These are phyloP conservation scores for Tapirus terrestris DNA, from an alignment of 2,113 vertebrate species.

Conservation along the genomic window DNA sequence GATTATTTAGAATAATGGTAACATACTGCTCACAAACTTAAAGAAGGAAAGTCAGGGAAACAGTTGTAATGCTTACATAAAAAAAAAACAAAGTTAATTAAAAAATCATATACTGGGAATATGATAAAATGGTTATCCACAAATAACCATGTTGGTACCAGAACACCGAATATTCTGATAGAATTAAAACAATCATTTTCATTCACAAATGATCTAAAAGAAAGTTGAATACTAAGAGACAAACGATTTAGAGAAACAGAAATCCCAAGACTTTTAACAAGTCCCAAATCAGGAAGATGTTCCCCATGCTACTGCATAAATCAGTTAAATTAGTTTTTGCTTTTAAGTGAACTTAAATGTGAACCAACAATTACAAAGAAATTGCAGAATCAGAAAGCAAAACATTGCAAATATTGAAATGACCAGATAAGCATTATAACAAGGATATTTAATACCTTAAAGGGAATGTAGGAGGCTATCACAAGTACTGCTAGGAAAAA, in stretches of 20 bases:
- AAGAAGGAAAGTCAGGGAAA: not conserved
- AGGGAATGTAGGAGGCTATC: not conserved
- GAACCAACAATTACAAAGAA: not conserved
- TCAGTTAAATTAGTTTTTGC: not conserved
- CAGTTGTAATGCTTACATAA: not conserved
- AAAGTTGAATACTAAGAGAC: not conserved
- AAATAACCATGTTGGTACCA: not conserved
- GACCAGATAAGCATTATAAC: not conserved
- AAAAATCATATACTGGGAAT: not conserved
- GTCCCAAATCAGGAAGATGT: not conserved
- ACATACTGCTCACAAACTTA: not conserved
- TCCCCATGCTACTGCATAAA: rapidly evolving
- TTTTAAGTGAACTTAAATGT: not conserved
- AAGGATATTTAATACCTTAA: not conserved
- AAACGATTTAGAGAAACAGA: not conserved
- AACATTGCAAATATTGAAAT: not conserved
- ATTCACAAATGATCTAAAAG: not conserved
- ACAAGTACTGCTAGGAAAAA: not conserved
- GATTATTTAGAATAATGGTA: not conserved
- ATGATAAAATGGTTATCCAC: not conserved
- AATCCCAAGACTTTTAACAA: not conserved
- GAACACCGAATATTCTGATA: not conserved
- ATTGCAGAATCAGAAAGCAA: not conserved
- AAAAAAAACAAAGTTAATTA: not conserved
- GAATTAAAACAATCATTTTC: not conserved